Base-by-base conservation (phyloP, 1,140 invertebrate species). In the Heliconius congener region DNA sequence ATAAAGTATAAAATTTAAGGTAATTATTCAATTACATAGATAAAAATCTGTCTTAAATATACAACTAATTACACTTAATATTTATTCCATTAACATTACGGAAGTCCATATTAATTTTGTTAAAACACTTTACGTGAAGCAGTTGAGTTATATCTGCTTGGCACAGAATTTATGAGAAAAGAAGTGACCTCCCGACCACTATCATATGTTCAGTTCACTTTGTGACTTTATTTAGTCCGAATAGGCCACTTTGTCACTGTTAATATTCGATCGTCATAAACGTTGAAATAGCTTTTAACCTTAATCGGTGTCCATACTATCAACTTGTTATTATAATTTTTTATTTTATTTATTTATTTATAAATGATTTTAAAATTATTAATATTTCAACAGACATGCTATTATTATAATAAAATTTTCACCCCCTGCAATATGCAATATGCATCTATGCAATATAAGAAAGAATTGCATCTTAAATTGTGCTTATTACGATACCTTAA, bases 91-190 rank as follows among this genome's bases (percentile, higher is more conserved):
- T 77, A 57, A 57, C 55, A 57, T 8, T 57, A 82, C 86, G 85
- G 87, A 89, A 90, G 85, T 83, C 83, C 84, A 83, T 85, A 86
- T 90, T 87, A 86, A 84, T 84, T 81, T 83, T 79, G 80, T 87
- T 86, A 84, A 74, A 84, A 86, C 85, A 77, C 76, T 82, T 81
- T 78, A 86, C 84, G 85, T 89, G 87, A 90, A 90, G 80, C 82
- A 30, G 82, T 66, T 81, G 83, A 87, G 75, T 87, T 87, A 89
- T 87, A 76, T 83, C 81, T 71, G 60, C 83, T 86, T 80, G 83
- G 78, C 82, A 83, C 82, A 82, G 83, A 88, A 86, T 91, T 88
- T 87, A 90, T 87, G 86, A 85, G 82, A 81, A 81, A 82, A 82
- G 78, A 76, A 74, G 66, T 84, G 84, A 84, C 86, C 86, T 88